A percentile compares a stretch with the other conserved stretches of the same genome.
These are phyloP conservation scores for Panopea generosa DNA, from an alignment of 2,888 invertebrate genomes.

Conservation along the genomic window DNA sequence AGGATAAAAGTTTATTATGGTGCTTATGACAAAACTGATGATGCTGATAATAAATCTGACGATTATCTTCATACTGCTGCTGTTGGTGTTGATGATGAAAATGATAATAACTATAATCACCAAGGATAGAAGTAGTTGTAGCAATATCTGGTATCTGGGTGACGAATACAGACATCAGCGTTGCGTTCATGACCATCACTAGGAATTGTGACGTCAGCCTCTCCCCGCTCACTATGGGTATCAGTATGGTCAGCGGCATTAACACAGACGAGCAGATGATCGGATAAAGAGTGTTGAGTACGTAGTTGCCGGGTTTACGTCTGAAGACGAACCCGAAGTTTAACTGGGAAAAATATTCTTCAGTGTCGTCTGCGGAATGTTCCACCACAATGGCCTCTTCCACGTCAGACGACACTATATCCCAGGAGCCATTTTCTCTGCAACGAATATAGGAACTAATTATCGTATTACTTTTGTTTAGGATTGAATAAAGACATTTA, in stretches of 20 bases:
- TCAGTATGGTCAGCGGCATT: constrained; percentile 37
- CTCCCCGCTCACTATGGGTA: constrained; percentile 48
- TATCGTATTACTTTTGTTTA: not conserved
- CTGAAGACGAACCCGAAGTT: constrained; percentile 26
- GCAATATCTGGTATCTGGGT: constrained; percentile 53
- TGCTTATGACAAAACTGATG: no score
- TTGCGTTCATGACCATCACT: constrained; percentile 36
- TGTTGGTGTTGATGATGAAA: no score
- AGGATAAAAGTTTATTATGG: no score
- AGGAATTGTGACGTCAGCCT: constrained; percentile 36
- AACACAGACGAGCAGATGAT: constrained; percentile 44
- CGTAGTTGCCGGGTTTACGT: constrained; percentile 48
- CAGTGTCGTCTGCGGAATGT: constrained; percentile 4
- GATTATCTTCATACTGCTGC: no score
- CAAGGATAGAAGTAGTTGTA: constrained; percentile 45
- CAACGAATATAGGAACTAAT: no score
- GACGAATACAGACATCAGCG: constrained; percentile 31
- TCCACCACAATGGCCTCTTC: constrained; percentile 7
- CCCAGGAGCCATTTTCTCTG: constrained; percentile 48
- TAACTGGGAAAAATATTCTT: constrained; percentile 42
- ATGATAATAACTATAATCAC: no score
- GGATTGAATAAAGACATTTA: no score
- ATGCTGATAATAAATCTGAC: no score
- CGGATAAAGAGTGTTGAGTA: constrained; percentile 42
- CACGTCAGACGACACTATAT: constrained; percentile 4